A percentile compares a stretch with the other conserved stretches of the same genome.
phyloP scores from a whole-genome alignment of 2,113 vertebrate species.

The Semnornis frantzii region DNA sequence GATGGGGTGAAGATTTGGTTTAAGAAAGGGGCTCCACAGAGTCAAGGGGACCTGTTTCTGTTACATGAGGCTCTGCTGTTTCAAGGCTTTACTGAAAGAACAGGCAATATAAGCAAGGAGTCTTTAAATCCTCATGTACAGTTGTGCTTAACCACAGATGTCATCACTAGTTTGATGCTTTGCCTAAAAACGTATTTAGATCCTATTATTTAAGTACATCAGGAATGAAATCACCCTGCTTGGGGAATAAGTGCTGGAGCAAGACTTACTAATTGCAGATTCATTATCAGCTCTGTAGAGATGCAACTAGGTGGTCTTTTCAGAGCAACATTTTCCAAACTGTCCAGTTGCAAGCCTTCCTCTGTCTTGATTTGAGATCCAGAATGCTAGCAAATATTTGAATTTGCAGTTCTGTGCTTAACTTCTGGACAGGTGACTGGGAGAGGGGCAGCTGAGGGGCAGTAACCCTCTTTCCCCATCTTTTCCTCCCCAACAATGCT shows the following conservation, averaged over 20 bases:
- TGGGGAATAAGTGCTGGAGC: conserved; percentile 40
- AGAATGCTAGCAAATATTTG: background rate
- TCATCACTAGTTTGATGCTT: conserved; percentile 37
- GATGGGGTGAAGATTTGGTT: background rate
- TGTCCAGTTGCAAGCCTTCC: background rate
- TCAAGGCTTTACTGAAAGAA: background rate
- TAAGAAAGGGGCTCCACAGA: background rate
- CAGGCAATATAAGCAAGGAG: background rate
- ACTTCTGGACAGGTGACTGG: background rate
- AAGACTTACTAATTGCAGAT: background rate
- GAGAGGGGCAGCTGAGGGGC: background rate
- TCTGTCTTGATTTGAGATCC: background rate
- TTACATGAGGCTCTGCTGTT: accelerated
- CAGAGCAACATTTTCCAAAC: background rate
- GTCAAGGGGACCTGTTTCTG: background rate
- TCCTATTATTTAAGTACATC: conserved; percentile 10
- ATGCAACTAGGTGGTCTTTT: conserved; percentile 36
- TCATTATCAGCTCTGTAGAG: background rate
- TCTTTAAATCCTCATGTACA: background rate
- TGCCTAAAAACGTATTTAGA: conserved; percentile 40
- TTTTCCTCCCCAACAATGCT: background rate
- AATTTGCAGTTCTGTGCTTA: background rate
- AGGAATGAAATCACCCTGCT: conserved; percentile 3
- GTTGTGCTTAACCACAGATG: conserved; percentile 41
- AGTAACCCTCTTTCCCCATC: background rate